phyloP scores from a whole-genome alignment of 2,888 invertebrate species.

The Eupithecia inturbata region DNA sequence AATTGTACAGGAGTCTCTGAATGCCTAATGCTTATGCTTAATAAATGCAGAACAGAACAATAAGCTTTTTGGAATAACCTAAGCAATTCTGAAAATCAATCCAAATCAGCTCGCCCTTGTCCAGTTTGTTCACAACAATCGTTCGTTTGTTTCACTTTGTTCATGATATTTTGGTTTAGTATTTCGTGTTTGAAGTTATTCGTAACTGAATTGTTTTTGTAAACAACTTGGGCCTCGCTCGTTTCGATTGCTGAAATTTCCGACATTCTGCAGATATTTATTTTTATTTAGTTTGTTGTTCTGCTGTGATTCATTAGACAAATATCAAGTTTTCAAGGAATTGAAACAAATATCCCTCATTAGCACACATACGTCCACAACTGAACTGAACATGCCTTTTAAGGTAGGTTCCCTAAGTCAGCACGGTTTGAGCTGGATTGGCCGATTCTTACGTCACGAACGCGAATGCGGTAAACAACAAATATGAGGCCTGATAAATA shows the following conservation, averaged over 20 bases:
- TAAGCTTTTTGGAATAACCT: not conserved
- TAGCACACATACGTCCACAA: too few relatives aligned
- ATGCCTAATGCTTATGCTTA: too few relatives aligned
- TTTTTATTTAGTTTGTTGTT: slow-evolving; percentile 38
- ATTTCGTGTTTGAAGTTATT: slow-evolving; percentile 66
- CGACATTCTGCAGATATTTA: slow-evolving; percentile 43
- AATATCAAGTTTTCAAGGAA: not conserved
- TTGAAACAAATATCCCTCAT: not conserved
- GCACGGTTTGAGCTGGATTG: too few relatives aligned
- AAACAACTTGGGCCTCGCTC: slow-evolving; percentile 57
- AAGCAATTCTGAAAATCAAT: not conserved
- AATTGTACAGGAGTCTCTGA: too few relatives aligned
- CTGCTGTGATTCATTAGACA: not conserved
- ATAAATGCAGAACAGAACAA: not conserved
- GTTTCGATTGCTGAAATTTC: slow-evolving; percentile 43
- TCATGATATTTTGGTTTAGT: slow-evolving; percentile 66
- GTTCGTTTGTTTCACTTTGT: slow-evolving; percentile 67
- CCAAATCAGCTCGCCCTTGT: not conserved
- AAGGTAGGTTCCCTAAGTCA: too few relatives aligned
- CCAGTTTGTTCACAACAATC: slow-evolving; percentile 59
- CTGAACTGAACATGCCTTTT: too few relatives aligned
- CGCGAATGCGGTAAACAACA: too few relatives aligned
- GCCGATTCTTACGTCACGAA: too few relatives aligned
- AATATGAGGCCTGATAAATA: too few relatives aligned
- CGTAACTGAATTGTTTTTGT: slow-evolving; percentile 66